Percentiles rank a stretch among this genome's conserved stretches.
Conservation (phyloP, 2,113 vertebrate species). For the Dendropsophus ebraccatus region DNA sequence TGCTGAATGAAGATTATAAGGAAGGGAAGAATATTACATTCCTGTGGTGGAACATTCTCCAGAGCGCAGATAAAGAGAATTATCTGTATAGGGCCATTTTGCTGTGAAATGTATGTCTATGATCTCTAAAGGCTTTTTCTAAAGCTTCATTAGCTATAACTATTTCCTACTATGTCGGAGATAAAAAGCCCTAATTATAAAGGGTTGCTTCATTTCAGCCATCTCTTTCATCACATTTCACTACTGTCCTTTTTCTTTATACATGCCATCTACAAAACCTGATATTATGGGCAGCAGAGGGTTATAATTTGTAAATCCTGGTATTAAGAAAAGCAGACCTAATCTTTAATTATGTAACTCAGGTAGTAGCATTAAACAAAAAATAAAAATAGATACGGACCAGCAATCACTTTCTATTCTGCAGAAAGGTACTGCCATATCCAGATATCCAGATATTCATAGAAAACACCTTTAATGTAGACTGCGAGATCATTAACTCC, state of each 20-base stretch:
- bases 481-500: too few species aligned
- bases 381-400: too few species aligned
- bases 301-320: too few species aligned
- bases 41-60: not conserved
- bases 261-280: not conserved
- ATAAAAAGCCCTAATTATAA: not conserved
- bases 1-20: not conserved
- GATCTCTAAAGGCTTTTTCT: not conserved
- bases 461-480: too few species aligned
- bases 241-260: not conserved
- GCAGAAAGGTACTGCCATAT: too few species aligned
- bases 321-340: not conserved
- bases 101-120: not conserved
- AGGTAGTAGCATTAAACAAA: too few species aligned
- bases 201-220: not conserved
- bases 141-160: not conserved
- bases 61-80: not conserved
- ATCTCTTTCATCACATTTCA: not conserved
- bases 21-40: conserved; percentile 2
- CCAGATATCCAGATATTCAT: too few species aligned
- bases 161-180: not conserved
- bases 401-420: too few species aligned
- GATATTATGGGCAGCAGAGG: not conserved
- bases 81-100: conserved; percentile 1
- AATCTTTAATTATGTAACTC: not conserved